These are phyloP conservation scores for Danio albolineatus DNA, from an alignment of 2,797 vertebrate genomes.

Conservation along the genomic window DNA sequence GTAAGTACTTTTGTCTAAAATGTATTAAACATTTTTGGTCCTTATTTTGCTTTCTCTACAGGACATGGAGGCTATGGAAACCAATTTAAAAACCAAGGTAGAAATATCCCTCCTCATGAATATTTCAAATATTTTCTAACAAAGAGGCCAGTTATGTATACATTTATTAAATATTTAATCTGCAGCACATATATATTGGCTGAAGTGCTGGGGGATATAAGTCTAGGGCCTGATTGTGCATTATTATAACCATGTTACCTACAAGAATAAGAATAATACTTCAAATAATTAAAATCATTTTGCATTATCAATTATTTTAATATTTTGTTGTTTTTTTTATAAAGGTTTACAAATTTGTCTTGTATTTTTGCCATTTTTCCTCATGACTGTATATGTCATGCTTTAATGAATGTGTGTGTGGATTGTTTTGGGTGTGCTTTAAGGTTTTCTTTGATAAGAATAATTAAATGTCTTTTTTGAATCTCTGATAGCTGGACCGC, in stretches of 20 bases:
- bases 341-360: too few relatives aligned
- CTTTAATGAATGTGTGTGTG: too few relatives aligned
- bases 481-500: constrained; percentile 44
- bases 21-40: background rate
- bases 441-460: too few relatives aligned
- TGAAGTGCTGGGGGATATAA: background rate
- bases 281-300: background rate
- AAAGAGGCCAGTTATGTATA: background rate
- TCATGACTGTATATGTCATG: too few relatives aligned
- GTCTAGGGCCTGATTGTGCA: background rate
- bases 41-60: constrained; percentile 18
- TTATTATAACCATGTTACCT: background rate
- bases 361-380: too few relatives aligned
- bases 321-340: too few relatives aligned
- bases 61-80: constrained; percentile 58
- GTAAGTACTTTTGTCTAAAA: background rate
- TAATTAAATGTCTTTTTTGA: background rate
- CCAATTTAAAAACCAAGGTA: constrained; percentile 65
- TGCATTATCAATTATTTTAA: too few relatives aligned
- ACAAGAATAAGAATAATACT: background rate
- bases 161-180: constrained; percentile 2
- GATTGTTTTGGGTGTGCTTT: background rate
- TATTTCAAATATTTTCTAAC: background rate
- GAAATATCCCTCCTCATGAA: background rate
- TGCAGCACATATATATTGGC: background rate